phyloP scores from a whole-genome alignment of 2,113 vertebrate genomes.

The Progne subis region DNA sequence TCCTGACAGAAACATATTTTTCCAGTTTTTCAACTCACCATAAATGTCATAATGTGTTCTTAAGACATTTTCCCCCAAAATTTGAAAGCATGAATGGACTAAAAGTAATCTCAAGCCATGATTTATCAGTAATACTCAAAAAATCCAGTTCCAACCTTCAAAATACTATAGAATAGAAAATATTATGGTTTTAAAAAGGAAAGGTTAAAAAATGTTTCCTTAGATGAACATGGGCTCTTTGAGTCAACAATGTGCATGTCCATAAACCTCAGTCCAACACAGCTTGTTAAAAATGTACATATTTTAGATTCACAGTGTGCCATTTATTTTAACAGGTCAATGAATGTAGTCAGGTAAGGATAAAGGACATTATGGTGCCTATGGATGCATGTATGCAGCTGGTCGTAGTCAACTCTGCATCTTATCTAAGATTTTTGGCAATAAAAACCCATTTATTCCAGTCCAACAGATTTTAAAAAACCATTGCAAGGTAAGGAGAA shows the following conservation, averaged over 20 bases:
- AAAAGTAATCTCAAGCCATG: background rate
- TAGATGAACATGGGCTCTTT: background rate
- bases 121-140: background rate
- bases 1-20: background rate
- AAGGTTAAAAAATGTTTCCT: background rate
- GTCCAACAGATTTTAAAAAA: background rate
- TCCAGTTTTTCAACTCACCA: background rate
- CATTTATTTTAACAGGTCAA: background rate
- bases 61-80: background rate
- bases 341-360: background rate
- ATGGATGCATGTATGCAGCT: background rate
- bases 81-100: background rate
- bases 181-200: background rate
- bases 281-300: background rate
- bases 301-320: background rate
- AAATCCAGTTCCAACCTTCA: background rate
- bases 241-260: background rate
- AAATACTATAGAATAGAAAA: background rate
- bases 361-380: background rate
- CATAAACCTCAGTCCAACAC: background rate
- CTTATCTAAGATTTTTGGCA: background rate
- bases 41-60: background rate
- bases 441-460: background rate
- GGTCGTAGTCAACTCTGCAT: background rate
- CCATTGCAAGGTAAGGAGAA: background rate